These are phyloP conservation scores for Butorides virescens DNA, from an alignment of 2,113 vertebrate species.

Conservation along the genomic window DNA sequence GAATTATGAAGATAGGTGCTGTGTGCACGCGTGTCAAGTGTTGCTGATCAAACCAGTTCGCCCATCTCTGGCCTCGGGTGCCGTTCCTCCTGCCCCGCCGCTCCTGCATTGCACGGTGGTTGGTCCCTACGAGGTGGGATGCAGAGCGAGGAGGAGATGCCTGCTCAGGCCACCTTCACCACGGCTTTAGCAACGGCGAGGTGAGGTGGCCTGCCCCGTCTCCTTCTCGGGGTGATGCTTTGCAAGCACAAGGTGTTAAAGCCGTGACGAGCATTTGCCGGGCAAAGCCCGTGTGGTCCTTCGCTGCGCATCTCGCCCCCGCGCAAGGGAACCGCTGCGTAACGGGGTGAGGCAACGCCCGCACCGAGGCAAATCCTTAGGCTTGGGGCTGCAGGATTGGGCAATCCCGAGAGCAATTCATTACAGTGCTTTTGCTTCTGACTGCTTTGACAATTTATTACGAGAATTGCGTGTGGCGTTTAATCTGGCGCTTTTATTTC, in stretches of 20 bases:
- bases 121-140: neutral
- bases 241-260: neutral
- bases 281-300: neutral
- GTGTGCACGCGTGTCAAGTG: neutral
- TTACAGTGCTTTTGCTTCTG: neutral
- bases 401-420: constrained; percentile 22
- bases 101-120: accelerated
- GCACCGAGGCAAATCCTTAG: neutral
- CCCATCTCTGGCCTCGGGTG: neutral
- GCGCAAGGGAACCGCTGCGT: accelerated
- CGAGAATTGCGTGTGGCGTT: constrained; percentile 56
- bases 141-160: neutral
- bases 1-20: neutral
- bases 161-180: neutral
- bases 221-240: neutral
- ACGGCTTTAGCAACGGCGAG: accelerated
- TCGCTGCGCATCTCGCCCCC: neutral
- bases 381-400: neutral
- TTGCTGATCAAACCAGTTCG: accelerated
- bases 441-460: constrained; percentile 48
- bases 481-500: constrained; percentile 51
- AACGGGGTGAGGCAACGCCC: neutral
- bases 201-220: neutral
- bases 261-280: accelerated
- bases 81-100: neutral